phyloP scores from a whole-genome alignment of 1,140 invertebrate species.

The Drosophila hydei region DNA sequence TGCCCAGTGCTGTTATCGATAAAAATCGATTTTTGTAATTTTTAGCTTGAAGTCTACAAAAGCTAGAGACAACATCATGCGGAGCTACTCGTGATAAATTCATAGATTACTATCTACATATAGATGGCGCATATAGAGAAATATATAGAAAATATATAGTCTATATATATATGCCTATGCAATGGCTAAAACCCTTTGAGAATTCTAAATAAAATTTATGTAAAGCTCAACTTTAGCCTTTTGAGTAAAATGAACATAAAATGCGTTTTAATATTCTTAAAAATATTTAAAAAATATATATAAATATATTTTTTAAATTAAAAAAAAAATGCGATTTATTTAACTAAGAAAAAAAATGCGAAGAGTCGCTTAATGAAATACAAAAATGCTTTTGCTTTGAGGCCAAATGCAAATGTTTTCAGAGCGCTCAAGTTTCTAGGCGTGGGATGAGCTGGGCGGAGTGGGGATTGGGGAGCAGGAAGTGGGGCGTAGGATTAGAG shows the following conservation, averaged over 20 bases:
- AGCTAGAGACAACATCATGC: no score
- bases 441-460: neutral
- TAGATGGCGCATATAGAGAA: no score
- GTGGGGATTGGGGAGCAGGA: neutral
- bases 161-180: no score
- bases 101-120: no score
- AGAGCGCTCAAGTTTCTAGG: no score
- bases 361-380: constrained; percentile 4
- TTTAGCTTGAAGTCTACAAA: no score
- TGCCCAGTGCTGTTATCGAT: no score
- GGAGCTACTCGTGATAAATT: no score
- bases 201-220: neutral
- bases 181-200: neutral
- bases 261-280: neutral
- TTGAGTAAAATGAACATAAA: neutral
- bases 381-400: constrained; percentile 12
- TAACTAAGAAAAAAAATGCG: neutral
- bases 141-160: no score
- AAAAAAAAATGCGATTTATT: constrained; percentile 7
- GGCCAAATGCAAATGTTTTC: constrained; percentile 22
- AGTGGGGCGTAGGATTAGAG: no score
- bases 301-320: neutral
- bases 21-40: no score
- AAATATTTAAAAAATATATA: neutral
- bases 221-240: neutral